Base-by-base conservation (phyloP, 1,140 invertebrate species). In the Orussus abietinus region DNA sequence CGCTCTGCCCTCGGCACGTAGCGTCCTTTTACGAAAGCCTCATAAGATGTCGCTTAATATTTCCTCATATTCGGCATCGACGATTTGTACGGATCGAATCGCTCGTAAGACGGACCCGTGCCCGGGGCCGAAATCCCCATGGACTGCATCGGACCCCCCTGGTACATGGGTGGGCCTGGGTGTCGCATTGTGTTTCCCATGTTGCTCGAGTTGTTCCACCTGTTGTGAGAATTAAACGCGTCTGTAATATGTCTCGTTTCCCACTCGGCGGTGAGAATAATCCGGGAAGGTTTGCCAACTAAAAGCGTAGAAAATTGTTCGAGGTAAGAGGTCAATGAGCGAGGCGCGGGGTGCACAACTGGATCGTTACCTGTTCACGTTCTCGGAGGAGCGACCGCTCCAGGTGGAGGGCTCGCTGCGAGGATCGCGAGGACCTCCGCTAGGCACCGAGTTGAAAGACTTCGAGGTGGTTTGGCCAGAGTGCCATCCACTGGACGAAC, bases 121-220 rank as follows among this genome's bases (percentile, higher is more conserved):
- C 66, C 68, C 6, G 67, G 67, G 22, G 63, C 60, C 6, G 69
- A 41, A 38, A 73, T 51, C 38, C 63, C 60, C 49, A 67, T 63
- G 3, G 67, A 67, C 29, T 62, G 69, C 18, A 69, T 61, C 14
- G 65, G 64, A 4, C 69, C 62, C 30, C 67, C 63, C 49, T 72
- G 70, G 42, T 73, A 73, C 12, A 69, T 62, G 11, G 68, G 65
- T 35, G 67, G 66, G 15, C 69, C 66, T 9, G 62, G 70, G 49
- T 73, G 69, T 32, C 68, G 55, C 44, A 69, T 53, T 22, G 65
- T 64, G 36, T 59, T 70, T 53, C 58, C 59, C 53, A 69, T 62
- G 35, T 59, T 72, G 35, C 66, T 67, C 3, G 70, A 69, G 42
- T 68, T 70, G 43, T 62, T 68, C 69, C 70, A 73, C n/a, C n/a